These are phyloP conservation scores for Drosophila malerkotliana DNA, from an alignment of 1,140 invertebrate genomes.

Conservation along the genomic window DNA sequence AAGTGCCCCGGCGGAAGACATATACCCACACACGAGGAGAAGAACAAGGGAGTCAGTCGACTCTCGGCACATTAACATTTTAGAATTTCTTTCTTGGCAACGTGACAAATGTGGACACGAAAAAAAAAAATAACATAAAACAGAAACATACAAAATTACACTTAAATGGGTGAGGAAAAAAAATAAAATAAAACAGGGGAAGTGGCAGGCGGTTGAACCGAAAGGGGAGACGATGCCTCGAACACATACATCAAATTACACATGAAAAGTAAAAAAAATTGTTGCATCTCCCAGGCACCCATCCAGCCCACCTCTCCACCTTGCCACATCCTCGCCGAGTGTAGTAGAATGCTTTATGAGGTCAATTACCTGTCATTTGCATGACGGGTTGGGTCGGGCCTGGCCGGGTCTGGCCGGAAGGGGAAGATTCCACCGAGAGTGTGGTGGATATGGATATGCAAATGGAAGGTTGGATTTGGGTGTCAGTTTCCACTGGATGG, in stretches of 20 bases:
- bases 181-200: conserved; percentile 2
- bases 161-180: conserved; percentile 57
- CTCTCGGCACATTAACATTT: conserved; percentile 73
- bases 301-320: conserved; percentile 2
- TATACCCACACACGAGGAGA: not conserved
- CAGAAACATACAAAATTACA: conserved; percentile 66
- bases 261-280: conserved; percentile 76
- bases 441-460: not conserved
- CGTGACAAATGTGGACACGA: conserved; percentile 69
- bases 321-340: not conserved
- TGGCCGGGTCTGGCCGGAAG: conserved; percentile 4
- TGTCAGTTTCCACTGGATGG: conserved; percentile 64
- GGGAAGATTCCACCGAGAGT: conserved; percentile 1
- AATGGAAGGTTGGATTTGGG: conserved; percentile 37
- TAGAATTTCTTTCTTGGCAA: conserved; percentile 64
- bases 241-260: conserved; percentile 67
- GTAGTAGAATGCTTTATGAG: conserved; percentile 63
- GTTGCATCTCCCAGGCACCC: conserved; percentile 51
- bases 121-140: conserved; percentile 29
- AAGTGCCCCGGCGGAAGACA: conserved; percentile 43
- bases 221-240: conserved; percentile 15
- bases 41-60: conserved; percentile 53
- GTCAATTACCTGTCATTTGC: conserved; percentile 82
- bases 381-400: conserved; percentile 55
- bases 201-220: conserved; percentile 17